Conservation (phyloP, 2,797 vertebrate species). For the Salarias fasciatus region DNA sequence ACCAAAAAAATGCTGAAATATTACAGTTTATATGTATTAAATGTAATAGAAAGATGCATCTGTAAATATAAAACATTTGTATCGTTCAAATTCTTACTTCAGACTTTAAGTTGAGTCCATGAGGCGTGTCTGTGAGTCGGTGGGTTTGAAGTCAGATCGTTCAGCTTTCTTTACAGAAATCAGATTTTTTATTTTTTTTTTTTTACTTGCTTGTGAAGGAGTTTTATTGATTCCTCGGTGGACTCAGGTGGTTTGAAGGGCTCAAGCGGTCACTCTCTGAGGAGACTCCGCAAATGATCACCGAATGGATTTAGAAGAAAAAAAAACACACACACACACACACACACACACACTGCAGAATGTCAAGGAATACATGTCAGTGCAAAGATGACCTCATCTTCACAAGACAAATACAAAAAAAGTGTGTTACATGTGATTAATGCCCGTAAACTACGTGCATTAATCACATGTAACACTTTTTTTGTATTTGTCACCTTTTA, state of each 20-base stretch:
- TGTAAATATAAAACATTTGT: no score
- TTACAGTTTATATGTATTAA: no score
- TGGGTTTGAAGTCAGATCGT: no score
- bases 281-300: background rate
- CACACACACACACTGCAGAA: no score
- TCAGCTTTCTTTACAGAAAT: background rate
- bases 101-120: no score
- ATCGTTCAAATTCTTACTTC: no score
- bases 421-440: background rate
- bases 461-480: background rate
- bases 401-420: background rate
- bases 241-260: background rate
- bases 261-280: background rate
- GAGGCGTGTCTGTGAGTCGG: no score
- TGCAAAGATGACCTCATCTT: background rate
- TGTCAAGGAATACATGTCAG: background rate
- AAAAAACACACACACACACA: no score
- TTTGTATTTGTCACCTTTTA: background rate
- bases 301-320: background rate
- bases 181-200: background rate
- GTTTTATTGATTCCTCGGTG: background rate
- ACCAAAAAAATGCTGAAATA: background rate
- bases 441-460: no score
- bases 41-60: no score
- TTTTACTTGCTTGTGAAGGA: background rate